Percentiles rank a stretch among this genome's conserved stretches.
These are phyloP conservation scores for Cercopithecus mona DNA, from an alignment of 2,113 vertebrate genomes.

Conservation along the genomic window DNA sequence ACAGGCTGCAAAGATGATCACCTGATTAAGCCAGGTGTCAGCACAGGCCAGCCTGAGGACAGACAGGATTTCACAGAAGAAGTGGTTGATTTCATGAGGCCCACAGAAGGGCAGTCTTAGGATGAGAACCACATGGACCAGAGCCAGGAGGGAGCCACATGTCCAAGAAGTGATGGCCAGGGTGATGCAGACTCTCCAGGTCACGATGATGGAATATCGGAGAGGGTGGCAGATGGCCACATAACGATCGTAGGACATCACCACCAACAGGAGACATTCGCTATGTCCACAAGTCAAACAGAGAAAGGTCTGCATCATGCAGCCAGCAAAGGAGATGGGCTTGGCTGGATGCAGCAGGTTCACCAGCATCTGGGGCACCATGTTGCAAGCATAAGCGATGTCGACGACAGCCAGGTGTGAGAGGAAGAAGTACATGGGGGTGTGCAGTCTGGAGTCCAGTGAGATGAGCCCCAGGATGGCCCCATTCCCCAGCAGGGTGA, in stretches of 20 bases:
- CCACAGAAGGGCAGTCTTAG: constrained; percentile 55
- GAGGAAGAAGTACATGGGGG: constrained; percentile 76
- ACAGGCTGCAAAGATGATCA: neutral
- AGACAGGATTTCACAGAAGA: constrained; percentile 66
- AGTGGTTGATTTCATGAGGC: constrained; percentile 55
- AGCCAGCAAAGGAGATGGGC: constrained; percentile 46
- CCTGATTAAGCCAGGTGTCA: constrained; percentile 12
- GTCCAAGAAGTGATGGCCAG: neutral
- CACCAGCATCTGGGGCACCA: constrained; percentile 26
- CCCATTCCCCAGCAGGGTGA: constrained; percentile 51
- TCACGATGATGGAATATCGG: neutral
- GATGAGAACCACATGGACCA: neutral
- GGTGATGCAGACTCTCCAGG: neutral
- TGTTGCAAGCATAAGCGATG: constrained; percentile 21
- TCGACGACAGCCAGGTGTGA: neutral
- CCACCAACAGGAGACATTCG: constrained; percentile 52
- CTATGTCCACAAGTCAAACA: neutral
- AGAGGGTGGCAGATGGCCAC: constrained; percentile 61
- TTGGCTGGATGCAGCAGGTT: constrained; percentile 41
- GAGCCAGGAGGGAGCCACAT: neutral
- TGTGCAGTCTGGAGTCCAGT: constrained; percentile 46
- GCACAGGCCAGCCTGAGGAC: constrained; percentile 64
- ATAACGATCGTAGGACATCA: constrained; percentile 66
- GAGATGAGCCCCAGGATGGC: constrained; percentile 56
- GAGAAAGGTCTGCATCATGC: constrained; percentile 48